These are phyloP conservation scores for Pelmatolapia mariae DNA, from an alignment of 2,113 vertebrate species.

Conservation along the genomic window DNA sequence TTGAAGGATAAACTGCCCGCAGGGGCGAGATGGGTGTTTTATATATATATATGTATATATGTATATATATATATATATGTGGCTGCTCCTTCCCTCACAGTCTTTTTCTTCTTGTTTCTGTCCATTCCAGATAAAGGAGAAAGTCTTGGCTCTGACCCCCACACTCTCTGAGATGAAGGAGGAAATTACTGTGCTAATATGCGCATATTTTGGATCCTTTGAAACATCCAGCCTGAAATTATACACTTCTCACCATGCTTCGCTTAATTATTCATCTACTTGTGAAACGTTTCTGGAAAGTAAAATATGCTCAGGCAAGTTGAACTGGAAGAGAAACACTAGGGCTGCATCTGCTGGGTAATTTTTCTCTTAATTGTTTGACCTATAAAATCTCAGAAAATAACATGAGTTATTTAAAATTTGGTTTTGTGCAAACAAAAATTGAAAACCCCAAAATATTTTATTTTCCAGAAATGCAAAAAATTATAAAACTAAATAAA, in stretches of 20 bases:
- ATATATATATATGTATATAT: no score
- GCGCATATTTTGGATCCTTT: conserved; percentile 54
- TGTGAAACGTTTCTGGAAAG: conserved; percentile 11
- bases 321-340: not conserved
- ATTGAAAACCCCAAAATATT: not conserved
- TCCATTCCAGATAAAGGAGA: conserved; percentile 5
- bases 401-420: not conserved
- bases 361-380: not conserved
- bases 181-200: conserved; percentile 39
- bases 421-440: not conserved
- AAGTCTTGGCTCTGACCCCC: not conserved
- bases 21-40: no score
- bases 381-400: not conserved
- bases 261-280: conserved; percentile 42
- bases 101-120: not conserved
- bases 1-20: no score
- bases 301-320: not conserved
- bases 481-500: not conserved
- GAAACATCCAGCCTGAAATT: conserved; percentile 16
- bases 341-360: not conserved
- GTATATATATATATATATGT: not conserved
- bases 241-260: conserved; percentile 19
- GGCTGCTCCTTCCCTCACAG: not conserved
- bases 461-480: not conserved
- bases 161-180: conserved; percentile 11